Percentiles rank a stretch among this genome's conserved stretches.
These are phyloP conservation scores for Petrophora chlorosata DNA, from an alignment of 2,888 invertebrate species.

Conservation along the genomic window DNA sequence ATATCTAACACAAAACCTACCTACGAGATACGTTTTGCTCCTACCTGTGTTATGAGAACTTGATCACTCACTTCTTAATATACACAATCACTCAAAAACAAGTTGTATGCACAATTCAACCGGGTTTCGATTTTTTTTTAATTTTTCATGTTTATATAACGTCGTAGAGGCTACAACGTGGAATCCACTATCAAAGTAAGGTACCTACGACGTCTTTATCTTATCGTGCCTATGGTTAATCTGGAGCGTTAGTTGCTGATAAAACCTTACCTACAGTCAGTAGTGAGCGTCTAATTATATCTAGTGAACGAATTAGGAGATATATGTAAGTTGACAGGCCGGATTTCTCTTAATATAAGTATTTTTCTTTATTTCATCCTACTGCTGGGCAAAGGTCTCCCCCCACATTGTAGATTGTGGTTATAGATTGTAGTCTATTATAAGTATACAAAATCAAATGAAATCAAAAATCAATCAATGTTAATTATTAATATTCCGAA, in stretches of 20 bases:
- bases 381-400: no score
- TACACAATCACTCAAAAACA: not conserved
- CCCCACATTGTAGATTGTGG: no score
- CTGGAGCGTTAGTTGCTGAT: constrained; percentile 20
- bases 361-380: no score
- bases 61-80: constrained; percentile 5
- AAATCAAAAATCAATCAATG: no score
- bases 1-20: no score
- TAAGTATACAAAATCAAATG: no score
- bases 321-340: no score
- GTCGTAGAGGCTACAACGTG: not conserved
- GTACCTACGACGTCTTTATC: constrained; percentile 18
- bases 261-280: constrained; percentile 14
- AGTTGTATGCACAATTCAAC: not conserved
- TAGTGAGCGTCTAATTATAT: constrained; percentile 6
- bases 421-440: no score
- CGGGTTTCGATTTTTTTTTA: not conserved
- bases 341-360: no score
- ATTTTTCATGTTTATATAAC: not conserved
- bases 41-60: no score
- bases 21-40: no score
- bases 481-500: no score
- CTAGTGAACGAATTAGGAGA: not conserved
- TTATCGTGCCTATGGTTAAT: constrained; percentile 20
- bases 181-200: constrained; percentile 11